Percentiles rank a stretch among this genome's conserved stretches.
phyloP scores from a whole-genome alignment of 2,888 invertebrate species.

The Chouioia cunea region DNA sequence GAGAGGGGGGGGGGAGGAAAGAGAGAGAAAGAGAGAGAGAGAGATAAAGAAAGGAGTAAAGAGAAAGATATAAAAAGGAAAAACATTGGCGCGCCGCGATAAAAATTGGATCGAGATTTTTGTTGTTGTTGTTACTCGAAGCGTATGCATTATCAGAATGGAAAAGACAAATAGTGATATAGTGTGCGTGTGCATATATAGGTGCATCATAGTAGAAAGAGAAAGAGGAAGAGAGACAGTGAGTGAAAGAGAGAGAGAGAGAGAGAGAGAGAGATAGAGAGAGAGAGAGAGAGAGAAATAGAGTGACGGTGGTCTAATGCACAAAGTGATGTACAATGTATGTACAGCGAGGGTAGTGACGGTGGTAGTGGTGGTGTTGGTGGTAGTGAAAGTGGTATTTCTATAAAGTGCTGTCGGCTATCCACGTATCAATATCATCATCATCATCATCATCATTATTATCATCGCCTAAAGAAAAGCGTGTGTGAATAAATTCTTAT shows the following conservation, averaged over 20 bases:
- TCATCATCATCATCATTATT: too few species aligned
- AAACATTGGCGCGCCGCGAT: constrained; percentile 14
- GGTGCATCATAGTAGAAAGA: background rate
- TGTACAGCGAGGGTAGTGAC: too few species aligned
- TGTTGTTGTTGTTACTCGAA: too few species aligned
- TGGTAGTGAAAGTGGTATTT: too few species aligned
- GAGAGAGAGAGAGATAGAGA: background rate
- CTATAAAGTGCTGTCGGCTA: too few species aligned
- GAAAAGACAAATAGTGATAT: constrained; percentile 24
- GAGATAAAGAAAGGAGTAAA: constrained; percentile 23
- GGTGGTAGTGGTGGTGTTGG: too few species aligned
- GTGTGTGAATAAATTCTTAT: too few species aligned
- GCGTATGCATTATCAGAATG: constrained; percentile 5
- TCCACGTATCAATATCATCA: too few species aligned
- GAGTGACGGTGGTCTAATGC: background rate
- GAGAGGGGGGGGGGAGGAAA: background rate
- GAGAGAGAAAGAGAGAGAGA: constrained; percentile 29
- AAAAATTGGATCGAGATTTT: too few species aligned
- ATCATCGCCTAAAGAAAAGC: too few species aligned
- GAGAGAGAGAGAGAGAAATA: constrained; percentile 25
- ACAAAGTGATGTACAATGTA: too few species aligned
- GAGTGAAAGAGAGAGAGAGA: constrained; percentile 7
- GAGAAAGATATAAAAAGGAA: constrained; percentile 28
- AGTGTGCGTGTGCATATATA: constrained; percentile 43
- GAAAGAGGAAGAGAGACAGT: constrained; percentile 18